Conservation (phyloP, 2,888 invertebrate genomes). For the Dynastes maya region DNA sequence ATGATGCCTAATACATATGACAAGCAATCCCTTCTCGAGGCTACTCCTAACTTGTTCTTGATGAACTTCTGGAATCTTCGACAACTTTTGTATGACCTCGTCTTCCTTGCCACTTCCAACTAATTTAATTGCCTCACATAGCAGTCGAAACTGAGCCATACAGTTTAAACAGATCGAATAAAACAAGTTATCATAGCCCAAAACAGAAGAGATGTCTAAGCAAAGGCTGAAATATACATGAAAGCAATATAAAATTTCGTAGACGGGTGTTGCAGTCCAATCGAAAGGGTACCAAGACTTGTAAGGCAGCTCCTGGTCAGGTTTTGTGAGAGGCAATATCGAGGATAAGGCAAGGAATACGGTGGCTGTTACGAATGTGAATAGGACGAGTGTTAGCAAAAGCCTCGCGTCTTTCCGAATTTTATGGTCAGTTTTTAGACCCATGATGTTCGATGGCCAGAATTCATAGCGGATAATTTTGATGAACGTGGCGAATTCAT, state of each 20-base stretch:
- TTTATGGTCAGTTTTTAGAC: slow-evolving; percentile 33
- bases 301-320: slow-evolving; percentile 51
- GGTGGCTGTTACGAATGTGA: slow-evolving; percentile 34
- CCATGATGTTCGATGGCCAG: slow-evolving; percentile 53
- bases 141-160: slow-evolving; percentile 53
- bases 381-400: slow-evolving; percentile 38
- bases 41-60: not conserved
- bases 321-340: slow-evolving; percentile 48
- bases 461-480: slow-evolving; percentile 49
- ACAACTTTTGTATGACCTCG: slow-evolving; percentile 38
- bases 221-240: slow-evolving; percentile 51
- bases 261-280: slow-evolving; percentile 49
- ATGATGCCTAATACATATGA: slow-evolving; percentile 54
- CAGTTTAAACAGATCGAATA: slow-evolving; percentile 53
- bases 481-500: slow-evolving; percentile 45
- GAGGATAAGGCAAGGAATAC: slow-evolving; percentile 50
- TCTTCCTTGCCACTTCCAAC: slow-evolving; percentile 48
- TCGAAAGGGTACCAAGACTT: slow-evolving; percentile 53
- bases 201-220: slow-evolving; percentile 47
- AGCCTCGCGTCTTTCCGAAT: slow-evolving; percentile 43
- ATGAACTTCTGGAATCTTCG: slow-evolving; percentile 34
- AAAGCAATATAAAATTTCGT: slow-evolving; percentile 53
- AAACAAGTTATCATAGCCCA: slow-evolving; percentile 55
- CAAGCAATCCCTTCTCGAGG: slow-evolving; percentile 34
- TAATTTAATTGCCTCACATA: slow-evolving; percentile 47